Evolutionary conservation across 2,888 invertebrate species (phyloP), one percentile per base, ranked within the genome.

Genomic region (Apomyelois bistriatella): DNA sequence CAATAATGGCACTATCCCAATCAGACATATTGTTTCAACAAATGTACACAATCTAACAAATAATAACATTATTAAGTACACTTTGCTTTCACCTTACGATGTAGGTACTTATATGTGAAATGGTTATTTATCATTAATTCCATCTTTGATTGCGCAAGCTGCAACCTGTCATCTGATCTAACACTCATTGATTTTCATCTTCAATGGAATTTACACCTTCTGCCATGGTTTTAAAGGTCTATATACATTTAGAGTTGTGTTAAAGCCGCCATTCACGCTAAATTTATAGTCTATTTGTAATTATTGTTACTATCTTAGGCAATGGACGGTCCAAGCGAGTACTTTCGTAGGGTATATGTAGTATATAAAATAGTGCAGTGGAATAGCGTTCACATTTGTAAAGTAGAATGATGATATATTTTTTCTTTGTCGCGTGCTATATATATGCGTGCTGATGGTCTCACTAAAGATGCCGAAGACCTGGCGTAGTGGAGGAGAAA

Each of bases 231-330:
- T 22, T 22, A 22, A 46, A 32, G 30, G 10, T 46, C 16, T 32
- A 16, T 10, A 35, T 15, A 12, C 16, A 9, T 5, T 16, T 46
- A 15, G 8, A 4, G n/a, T 1, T 10, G 3, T 16, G 10, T 15
- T 32, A 46, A 32, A 35, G 10, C 46, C 30, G 46, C 46, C 46
- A 32, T 30, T 43, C 46, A 32, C 32, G 15, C 32, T 35, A 3
- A 32, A 46, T 46, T 46, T 46, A 46, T 46, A 32, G 46, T 16
- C 32, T 46, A 46, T 46, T 46, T 46, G 46, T 46, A 46, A 46
- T 46, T 46, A 46, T 46, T 16, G 46, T 46, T 46, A 46, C 32
- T 46, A 46, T 46, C 46, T 46, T 46, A 46, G 46, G 32, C 46
- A 46, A 46, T 13, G 32, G 43, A 46, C 30, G 46, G 41, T 17